Conservation (phyloP, 2,888 invertebrate genomes). For the Xanthia togata region DNA sequence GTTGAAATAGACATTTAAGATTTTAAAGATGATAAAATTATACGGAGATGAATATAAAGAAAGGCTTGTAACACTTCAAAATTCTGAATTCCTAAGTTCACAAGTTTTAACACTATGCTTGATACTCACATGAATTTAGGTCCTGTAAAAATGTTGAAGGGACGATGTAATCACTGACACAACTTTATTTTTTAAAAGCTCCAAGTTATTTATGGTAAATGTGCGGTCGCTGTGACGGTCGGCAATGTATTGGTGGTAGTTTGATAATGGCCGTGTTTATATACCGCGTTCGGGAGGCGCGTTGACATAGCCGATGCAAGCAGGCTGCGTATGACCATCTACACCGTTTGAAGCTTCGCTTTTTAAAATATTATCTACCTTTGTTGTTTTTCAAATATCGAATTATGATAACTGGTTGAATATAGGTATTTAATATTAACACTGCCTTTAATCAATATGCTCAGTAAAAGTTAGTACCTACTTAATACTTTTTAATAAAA, state of each 20-base stretch:
- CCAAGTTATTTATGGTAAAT: constrained; percentile 74
- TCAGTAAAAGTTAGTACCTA: background rate
- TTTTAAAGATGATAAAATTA: background rate
- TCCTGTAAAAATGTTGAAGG: constrained; percentile 77
- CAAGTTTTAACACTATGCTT: constrained; percentile 44
- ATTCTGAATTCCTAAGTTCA: constrained; percentile 19
- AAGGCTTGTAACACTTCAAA: constrained; percentile 30
- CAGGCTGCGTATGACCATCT: constrained; percentile 78
- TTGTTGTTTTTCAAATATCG: constrained; percentile 52
- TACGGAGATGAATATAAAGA: background rate
- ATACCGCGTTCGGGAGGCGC: constrained; percentile 79
- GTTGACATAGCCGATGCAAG: constrained; percentile 79
- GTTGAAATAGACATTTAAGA: background rate
- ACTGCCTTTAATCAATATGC: background rate
- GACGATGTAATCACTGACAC: constrained; percentile 83
- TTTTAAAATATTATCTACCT: constrained; percentile 63
- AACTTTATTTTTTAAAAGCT: constrained; percentile 74
- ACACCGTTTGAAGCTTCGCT: constrained; percentile 69
- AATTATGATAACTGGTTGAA: background rate
- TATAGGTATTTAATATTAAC: background rate
- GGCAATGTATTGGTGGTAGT: constrained; percentile 86
- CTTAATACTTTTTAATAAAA: background rate
- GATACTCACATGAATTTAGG: constrained; percentile 84
- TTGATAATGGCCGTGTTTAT: constrained; percentile 84
- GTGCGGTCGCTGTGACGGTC: constrained; percentile 85